Base-by-base conservation (phyloP, 2,888 invertebrate species). In the Apoda limacodes region DNA sequence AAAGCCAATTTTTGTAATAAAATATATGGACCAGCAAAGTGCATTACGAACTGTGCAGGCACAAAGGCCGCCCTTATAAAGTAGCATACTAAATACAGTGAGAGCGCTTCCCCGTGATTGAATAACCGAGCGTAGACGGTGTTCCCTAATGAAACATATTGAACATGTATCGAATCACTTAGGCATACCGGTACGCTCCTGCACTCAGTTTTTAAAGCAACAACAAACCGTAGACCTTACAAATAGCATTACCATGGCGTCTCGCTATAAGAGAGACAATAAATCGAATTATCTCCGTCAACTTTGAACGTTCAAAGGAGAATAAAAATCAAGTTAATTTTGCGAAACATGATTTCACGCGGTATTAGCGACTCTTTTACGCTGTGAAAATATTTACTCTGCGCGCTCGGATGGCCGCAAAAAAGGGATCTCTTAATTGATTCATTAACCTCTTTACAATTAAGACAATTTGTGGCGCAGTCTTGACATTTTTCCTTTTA, bases 101-200 rank as follows among this genome's bases (percentile, higher is more conserved):
- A 58, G 52, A 56, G 60, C 60, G 55, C 52, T 47, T 50, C 51
- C 33, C 57, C 55, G 64, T 80, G 71, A 80, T 80, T 76, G 69
- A 80, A 80, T 80, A 72, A 80, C 62, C 70, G 64, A 62, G n/a
- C n/a, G n/a, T n/a, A 57, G 65, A 56, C 63, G 63, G 67, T 48
- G 56, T 63, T 66, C 55, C 64, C 62, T 80, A 78, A 80, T 78
- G 76, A 80, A 78, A 78, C 76, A 75, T 78, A 78, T 78, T 76
- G 78, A 75, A 74, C 69, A 65, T 72, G 72, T 78, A 78, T 80
- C 71, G 75, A 75, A 72, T 74, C 78, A 80, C 78, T 80, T 80
- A 80, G 72, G 58, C 60, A 47, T 49, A 48, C 55, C 55, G 60
- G 60, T 69, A 69, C 68, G 71, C 68, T 67, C 52, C 64, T 71